A percentile compares a stretch with the other conserved stretches of the same genome.
Evolutionary conservation across 2,113 vertebrate genomes (phyloP).

Genomic region (Cairina moschata): DNA sequence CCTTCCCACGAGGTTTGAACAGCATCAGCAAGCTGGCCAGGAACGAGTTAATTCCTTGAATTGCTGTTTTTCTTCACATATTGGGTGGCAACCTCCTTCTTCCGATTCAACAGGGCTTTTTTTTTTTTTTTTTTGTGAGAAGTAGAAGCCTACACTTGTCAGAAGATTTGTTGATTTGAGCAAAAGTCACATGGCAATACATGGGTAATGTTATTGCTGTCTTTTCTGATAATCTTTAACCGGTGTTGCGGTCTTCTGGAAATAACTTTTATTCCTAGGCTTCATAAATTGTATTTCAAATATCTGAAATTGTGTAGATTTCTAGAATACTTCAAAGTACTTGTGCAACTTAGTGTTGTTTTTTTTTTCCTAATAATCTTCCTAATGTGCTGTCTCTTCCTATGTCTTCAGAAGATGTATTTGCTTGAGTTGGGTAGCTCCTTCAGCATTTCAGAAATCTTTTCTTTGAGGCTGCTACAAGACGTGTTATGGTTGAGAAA

Average conservation of each 20-base stretch:
- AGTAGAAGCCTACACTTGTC: background rate
- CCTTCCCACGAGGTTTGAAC: background rate
- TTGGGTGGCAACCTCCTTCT: background rate
- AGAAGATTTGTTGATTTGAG: background rate
- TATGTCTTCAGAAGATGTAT: background rate
- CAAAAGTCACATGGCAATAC: fast-evolving
- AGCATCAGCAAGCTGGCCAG: background rate
- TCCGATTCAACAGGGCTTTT: background rate
- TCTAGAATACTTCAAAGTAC: background rate
- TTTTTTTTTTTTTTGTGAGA: background rate
- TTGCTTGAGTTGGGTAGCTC: background rate
- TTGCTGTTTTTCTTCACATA: background rate
- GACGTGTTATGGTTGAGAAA: background rate
- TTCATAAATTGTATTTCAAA: background rate
- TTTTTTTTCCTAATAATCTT: background rate
- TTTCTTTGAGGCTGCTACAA: background rate
- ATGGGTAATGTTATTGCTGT: background rate
- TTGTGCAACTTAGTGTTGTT: background rate
- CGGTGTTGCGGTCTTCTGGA: background rate
- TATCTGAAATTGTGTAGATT: background rate
- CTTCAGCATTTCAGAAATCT: background rate
- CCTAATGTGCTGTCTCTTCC: background rate
- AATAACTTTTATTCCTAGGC: background rate
- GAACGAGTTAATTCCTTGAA: background rate
- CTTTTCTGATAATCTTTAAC: background rate